Conservation (phyloP, 2,888 invertebrate genomes). For the Drosophila prostipennis region DNA sequence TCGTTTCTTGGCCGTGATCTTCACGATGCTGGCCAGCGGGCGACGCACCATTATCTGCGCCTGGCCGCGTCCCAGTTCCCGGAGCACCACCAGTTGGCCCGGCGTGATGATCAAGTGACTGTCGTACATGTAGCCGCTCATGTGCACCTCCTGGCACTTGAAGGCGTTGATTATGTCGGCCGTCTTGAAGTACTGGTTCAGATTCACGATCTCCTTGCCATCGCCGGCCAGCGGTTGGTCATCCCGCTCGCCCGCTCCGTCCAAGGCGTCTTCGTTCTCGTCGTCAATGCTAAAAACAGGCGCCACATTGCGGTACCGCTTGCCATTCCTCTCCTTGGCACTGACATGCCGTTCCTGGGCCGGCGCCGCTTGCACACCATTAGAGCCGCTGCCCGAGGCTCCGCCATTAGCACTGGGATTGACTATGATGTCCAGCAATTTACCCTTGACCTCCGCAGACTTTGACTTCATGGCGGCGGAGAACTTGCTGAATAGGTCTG, state of each 20-base stretch:
- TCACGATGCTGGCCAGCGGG: slow-evolving; percentile 95
- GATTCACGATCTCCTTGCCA: slow-evolving; percentile 91
- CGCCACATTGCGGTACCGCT: slow-evolving; percentile 94
- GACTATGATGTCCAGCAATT: slow-evolving; percentile 96
- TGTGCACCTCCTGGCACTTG: slow-evolving; percentile 95
- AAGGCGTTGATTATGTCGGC: slow-evolving; percentile 94
- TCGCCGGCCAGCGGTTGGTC: slow-evolving; percentile 86
- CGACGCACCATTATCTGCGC: slow-evolving; percentile 94
- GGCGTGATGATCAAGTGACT: slow-evolving; percentile 94
- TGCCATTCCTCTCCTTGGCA: slow-evolving; percentile 92
- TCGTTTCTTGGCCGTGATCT: slow-evolving; percentile 98
- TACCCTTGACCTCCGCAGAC: slow-evolving; percentile 95
- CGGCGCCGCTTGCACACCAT: slow-evolving; percentile 70
- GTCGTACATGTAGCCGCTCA: slow-evolving; percentile 94
- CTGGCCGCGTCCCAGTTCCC: slow-evolving; percentile 90
- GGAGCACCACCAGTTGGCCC: slow-evolving; percentile 93
- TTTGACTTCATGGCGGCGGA: slow-evolving; percentile 95
- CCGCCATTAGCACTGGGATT: slow-evolving; percentile 86
- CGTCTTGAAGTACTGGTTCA: slow-evolving; percentile 92
- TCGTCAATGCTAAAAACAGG: slow-evolving; percentile 98
- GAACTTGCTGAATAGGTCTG: slow-evolving; percentile 92
- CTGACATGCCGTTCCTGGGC: slow-evolving; percentile 91
- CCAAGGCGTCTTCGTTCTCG: slow-evolving; percentile 87
- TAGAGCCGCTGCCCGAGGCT: slow-evolving; percentile 25
- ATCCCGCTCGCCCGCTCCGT: slow-evolving; percentile 56